phyloP scores from a whole-genome alignment of 2,797 vertebrate species.

The Silurus lanzhouensis region DNA sequence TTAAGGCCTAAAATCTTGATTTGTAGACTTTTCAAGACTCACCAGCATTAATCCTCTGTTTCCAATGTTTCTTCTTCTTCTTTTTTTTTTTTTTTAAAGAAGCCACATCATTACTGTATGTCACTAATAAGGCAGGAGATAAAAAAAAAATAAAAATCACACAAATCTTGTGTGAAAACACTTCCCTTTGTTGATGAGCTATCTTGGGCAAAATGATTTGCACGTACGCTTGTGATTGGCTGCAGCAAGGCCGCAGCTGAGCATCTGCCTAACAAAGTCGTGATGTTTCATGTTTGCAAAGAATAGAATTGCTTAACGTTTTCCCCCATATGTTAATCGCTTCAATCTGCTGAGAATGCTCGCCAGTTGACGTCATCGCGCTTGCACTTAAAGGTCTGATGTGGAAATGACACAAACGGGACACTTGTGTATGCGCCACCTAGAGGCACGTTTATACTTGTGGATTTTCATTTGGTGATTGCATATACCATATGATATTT shows the following conservation, averaged over 20 bases:
- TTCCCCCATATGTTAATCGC: background rate
- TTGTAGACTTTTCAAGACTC: too few relatives aligned
- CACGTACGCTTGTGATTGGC: background rate
- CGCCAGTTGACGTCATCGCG: background rate
- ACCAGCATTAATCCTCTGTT: background rate
- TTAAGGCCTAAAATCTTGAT: too few relatives aligned
- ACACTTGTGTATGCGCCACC: too few relatives aligned
- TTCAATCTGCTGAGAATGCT: background rate
- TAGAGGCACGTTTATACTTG: too few relatives aligned
- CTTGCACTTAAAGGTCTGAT: background rate
- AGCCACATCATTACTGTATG: background rate
- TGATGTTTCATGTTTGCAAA: background rate
- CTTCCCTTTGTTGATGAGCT: background rate
- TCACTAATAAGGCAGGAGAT: too few relatives aligned
- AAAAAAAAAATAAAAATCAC: too few relatives aligned
- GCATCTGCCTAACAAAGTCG: background rate
- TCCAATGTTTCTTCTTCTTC: background rate
- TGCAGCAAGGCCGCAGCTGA: background rate
- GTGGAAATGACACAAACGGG: background rate
- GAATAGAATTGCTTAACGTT: background rate
- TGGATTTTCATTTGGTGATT: too few relatives aligned
- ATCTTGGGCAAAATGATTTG: background rate
- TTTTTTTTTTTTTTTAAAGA: background rate
- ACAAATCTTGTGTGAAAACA: background rate
- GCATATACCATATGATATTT: too few relatives aligned